Evolutionary conservation across 2,888 invertebrate species (phyloP), one percentile per base, ranked within the genome.

Genomic region (Cephalotes varians): DNA sequence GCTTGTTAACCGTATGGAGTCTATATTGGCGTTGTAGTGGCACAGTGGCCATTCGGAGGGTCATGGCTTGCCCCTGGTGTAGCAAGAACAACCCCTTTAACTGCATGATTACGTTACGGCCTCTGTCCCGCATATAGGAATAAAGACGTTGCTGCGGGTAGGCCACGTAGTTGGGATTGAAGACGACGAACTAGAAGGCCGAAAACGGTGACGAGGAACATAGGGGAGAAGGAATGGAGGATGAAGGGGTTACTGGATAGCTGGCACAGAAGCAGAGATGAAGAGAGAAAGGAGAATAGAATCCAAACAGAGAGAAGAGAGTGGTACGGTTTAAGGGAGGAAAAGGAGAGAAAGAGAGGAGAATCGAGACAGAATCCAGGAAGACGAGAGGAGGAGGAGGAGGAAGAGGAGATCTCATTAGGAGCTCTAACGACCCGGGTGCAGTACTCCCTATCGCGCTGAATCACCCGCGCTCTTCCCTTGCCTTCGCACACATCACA

Each of bases 391-490:
- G 84, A 81, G 74, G 21, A 77, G 89, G 84, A 86, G 90, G 37
- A 60, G 87, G 84, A 81, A 72, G 21, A 77, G 89, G 84, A 86
- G 90, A 90, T 93, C 94, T 94, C 94, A 94, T 94, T 94, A 94
- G 93, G 93, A 93, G 94, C 94, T 94, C 93, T 94, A 94, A 94
- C 94, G 94, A 94, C 93, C 94, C 93, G 93, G 91, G 92, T 92
- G 92, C 91, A 91, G 90, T 89, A 90, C 89, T 90, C 90, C 86
- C 87, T 90, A 87, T 88, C 86, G 87, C 89, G 90, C 91, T 92
- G 93, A 92, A 92, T 92, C 91, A 91, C 91, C 92, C 89, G 85
- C 87, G 80, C 85, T 84, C 71, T 44, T 56, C 74, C 44, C 74
- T 31, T 34, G 54, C 37, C 54, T 12, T 54, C 90, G 88, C 90